phyloP scores from a whole-genome alignment of 2,113 vertebrate species.

The Catharus bicknelli region DNA sequence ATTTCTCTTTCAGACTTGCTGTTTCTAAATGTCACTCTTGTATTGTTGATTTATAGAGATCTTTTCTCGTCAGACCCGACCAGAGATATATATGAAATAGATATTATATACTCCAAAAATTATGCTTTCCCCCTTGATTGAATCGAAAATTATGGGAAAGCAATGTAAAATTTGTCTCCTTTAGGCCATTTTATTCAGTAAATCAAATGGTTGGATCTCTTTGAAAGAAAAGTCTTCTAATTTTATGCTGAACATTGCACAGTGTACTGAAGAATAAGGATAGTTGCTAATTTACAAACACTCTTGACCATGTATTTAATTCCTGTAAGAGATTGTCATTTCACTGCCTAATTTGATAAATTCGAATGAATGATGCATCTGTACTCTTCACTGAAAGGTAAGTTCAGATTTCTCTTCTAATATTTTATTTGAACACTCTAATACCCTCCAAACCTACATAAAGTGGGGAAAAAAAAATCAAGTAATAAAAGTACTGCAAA shows the following conservation, averaged over 20 bases:
- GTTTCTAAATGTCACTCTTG: slow-evolving; percentile 50
- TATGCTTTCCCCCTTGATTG: neutral
- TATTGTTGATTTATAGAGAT: slow-evolving; percentile 35
- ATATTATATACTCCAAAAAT: neutral
- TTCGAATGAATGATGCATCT: neutral
- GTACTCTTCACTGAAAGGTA: neutral
- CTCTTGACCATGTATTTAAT: neutral
- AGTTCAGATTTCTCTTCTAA: neutral
- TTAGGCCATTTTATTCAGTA: neutral
- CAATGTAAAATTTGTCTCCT: neutral
- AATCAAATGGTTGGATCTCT: neutral
- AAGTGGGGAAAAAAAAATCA: neutral
- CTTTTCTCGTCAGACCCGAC: neutral
- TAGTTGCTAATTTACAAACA: neutral
- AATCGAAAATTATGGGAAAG: neutral
- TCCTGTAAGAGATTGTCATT: neutral
- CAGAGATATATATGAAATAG: neutral
- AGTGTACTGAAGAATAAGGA: neutral
- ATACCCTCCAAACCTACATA: neutral
- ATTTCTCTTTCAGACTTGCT: slow-evolving; percentile 46
- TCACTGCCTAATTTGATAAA: neutral
- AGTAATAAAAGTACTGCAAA: neutral
- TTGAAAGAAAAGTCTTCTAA: neutral
- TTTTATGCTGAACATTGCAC: neutral
- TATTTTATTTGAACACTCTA: neutral